Percentiles rank a stretch among this genome's conserved stretches.
Evolutionary conservation across 2,797 vertebrate species (phyloP).

Genomic region (Pangasius macronema): DNA sequence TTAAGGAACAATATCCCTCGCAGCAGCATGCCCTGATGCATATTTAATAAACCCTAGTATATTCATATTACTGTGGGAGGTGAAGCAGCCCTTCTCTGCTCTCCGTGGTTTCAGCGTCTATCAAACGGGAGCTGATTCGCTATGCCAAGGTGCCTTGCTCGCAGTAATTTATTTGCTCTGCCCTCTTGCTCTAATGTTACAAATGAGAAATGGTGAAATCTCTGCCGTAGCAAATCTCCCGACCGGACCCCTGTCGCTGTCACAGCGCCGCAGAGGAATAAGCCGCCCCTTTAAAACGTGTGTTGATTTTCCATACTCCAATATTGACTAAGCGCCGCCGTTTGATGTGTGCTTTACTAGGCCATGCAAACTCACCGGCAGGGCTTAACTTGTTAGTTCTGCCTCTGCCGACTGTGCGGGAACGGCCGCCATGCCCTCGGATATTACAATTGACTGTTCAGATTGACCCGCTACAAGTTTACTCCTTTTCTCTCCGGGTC

Average conservation of each 20-base stretch:
- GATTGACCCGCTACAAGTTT: slow-evolving; percentile 85
- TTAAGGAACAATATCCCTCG: slow-evolving; percentile 47
- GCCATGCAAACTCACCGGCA: slow-evolving; percentile 89
- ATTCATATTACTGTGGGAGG: slow-evolving; percentile 56
- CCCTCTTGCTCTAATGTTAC: slow-evolving; percentile 68
- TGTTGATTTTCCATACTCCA: slow-evolving; percentile 90
- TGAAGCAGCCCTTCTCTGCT: slow-evolving; percentile 32
- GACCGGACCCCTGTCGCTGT: slow-evolving; percentile 54
- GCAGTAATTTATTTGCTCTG: slow-evolving; percentile 66
- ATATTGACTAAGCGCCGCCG: slow-evolving; percentile 92
- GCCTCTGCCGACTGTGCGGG: slow-evolving; percentile 86
- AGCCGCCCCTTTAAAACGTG: slow-evolving; percentile 84
- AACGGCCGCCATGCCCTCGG: slow-evolving; percentile 89
- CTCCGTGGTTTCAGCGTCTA: slow-evolving; percentile 21
- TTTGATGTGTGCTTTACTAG: slow-evolving; percentile 92
- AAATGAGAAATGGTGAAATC: slow-evolving; percentile 73
- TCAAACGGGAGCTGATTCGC: slow-evolving; percentile 67
- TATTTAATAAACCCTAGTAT: slow-evolving; percentile 56
- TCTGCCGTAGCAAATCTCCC: slow-evolving; percentile 66
- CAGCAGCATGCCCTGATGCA: slow-evolving; percentile 47
- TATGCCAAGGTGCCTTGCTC: slow-evolving; percentile 68
- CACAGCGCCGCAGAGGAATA: slow-evolving; percentile 79
- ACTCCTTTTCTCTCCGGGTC: slow-evolving; percentile 59
- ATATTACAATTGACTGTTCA: slow-evolving; percentile 91
- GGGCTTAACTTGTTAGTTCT: slow-evolving; percentile 97